Evolutionary conservation across 2,113 vertebrate species (phyloP).

Genomic region (human): DNA sequence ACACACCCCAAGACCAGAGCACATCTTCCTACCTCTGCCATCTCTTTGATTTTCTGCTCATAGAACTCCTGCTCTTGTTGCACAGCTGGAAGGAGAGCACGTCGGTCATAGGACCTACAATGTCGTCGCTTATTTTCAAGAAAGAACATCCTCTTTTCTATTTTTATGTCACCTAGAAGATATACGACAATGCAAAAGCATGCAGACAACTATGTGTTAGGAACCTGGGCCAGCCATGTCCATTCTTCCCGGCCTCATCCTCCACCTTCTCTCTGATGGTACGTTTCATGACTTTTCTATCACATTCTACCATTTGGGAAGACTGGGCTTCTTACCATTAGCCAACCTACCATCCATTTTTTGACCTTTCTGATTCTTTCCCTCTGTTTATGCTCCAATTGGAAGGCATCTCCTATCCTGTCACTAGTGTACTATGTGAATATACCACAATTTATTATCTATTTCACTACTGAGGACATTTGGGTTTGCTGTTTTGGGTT

Average conservation of each 20-base stretch:
- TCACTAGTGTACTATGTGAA: not conserved
- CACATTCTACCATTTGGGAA: accelerated
- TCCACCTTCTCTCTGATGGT: accelerated
- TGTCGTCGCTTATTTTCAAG: constrained; percentile 95
- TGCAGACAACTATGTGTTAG: not conserved
- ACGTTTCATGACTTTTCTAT: not conserved
- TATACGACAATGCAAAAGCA: constrained; percentile 36
- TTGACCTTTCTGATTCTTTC: not conserved
- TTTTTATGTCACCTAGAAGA: constrained; percentile 90
- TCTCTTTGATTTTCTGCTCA: constrained; percentile 96
- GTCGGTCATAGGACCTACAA: constrained; percentile 87
- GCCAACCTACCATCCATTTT: not conserved
- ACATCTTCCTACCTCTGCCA: constrained; percentile 90
- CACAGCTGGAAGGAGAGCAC: constrained; percentile 88
- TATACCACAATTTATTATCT: not conserved
- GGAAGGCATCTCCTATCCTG: not conserved
- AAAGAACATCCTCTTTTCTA: constrained; percentile 95
- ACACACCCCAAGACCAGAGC: not conserved
- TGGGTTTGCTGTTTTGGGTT: not conserved
- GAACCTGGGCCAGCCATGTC: not conserved
- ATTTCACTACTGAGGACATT: not conserved
- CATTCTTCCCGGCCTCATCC: not conserved
- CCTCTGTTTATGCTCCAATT: not conserved
- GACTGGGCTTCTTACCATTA: too few relatives aligned
- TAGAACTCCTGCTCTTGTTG: constrained; percentile 94